These are phyloP conservation scores for Bubalus kerabau DNA, from an alignment of 2,113 vertebrate genomes.

Conservation along the genomic window DNA sequence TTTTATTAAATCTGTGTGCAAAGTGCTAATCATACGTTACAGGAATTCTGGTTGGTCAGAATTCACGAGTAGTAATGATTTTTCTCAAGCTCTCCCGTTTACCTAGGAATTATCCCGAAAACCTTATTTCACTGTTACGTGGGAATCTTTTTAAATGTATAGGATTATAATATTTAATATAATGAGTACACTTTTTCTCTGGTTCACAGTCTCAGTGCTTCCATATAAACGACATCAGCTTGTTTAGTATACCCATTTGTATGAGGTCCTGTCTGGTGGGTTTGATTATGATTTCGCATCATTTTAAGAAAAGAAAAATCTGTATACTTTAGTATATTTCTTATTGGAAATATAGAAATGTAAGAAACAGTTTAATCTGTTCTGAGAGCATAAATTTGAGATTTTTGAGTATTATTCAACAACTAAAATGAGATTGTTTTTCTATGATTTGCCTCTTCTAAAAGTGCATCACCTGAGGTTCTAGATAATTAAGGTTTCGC, in stretches of 20 bases:
- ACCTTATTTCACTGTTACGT: background rate
- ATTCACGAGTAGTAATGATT: background rate
- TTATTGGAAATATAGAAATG: background rate
- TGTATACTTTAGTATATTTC: background rate
- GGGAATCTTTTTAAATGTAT: background rate
- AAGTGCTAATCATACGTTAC: background rate
- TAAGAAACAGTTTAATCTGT: background rate
- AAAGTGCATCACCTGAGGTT: background rate
- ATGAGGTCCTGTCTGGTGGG: background rate
- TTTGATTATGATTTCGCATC: conserved; percentile 9
- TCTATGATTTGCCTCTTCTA: background rate
- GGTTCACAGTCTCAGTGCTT: background rate
- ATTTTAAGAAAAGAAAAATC: background rate
- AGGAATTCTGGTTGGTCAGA: background rate
- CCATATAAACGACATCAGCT: background rate
- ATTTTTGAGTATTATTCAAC: conserved; percentile 7
- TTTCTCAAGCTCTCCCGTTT: background rate
- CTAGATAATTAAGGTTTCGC: background rate
- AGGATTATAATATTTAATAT: background rate
- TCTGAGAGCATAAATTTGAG: conserved; percentile 3
- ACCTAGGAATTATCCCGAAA: background rate
- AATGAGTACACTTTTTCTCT: background rate
- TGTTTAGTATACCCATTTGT: background rate
- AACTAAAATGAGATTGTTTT: background rate
- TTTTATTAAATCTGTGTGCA: background rate